Evolutionary conservation across 1,140 invertebrate species (phyloP), one percentile per base, ranked within the genome.

Genomic region (Heliconius melpomene): DNA sequence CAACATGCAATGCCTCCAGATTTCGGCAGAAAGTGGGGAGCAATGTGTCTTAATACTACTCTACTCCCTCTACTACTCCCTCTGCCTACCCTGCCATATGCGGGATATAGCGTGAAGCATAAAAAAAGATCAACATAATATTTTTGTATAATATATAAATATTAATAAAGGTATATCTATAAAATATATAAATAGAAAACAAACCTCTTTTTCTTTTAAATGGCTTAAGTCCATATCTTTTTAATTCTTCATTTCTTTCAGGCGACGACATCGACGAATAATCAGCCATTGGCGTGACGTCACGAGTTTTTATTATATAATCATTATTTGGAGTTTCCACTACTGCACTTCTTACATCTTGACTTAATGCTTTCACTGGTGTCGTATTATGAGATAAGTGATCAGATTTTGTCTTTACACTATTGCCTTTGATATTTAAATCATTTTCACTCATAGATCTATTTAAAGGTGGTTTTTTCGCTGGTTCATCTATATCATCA

Each of bases 161-260:
- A 36, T 36, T 36, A 36, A 36, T 36, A 7, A 36, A 36, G 32
- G 7, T 36, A 36, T 36, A 7, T 36, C 32, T 36, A 36, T 36
- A 36, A 36, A 36, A 36, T 7, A 36, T 36, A 57, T 57, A 57
- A 57, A 57, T 23, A 57, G 38, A 79, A 79, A 75, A 60, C 77
- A 86, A 85, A 95, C 94, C 94, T 94, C 94, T 90, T 91, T 94
- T 93, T 74, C 95, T 87, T 92, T 95, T 96, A 50, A 96, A 91
- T 74, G 94, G 94, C 88, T 95, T 96, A n/a, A 96, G 85, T 26
- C 95, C 95, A 90, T 95, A 95, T 89, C 95, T 95, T 52, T 95
- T 90, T 57, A 96, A 86, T 85, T 96, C 95, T 79, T 89, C 91
- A 82, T 92, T 88, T 66, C 95, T 94, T 82, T 92, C 89, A 6